Conservation (phyloP, 2,113 vertebrate genomes). For the Bagarius yarrelli region DNA sequence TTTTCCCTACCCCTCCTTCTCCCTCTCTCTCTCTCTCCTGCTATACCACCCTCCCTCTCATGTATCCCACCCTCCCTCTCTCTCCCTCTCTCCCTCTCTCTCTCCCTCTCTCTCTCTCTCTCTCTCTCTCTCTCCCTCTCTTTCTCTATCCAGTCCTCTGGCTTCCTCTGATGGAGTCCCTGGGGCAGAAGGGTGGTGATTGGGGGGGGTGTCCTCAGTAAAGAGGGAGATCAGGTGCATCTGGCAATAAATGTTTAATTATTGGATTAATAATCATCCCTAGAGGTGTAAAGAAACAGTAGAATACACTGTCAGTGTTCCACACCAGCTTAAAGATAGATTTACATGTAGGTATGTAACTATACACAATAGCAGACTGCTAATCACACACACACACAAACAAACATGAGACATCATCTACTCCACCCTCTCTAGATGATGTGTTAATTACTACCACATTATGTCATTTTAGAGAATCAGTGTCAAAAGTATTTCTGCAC, state of each 20-base stretch:
- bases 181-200: not conserved
- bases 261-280: constrained; percentile 86
- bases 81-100: constrained; percentile 10
- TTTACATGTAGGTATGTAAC: constrained; percentile 39
- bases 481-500: constrained; percentile 12
- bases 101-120: constrained; percentile 57
- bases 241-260: constrained; percentile 87
- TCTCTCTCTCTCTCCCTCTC: constrained; percentile 22
- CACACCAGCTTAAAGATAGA: constrained; percentile 26
- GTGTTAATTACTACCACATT: constrained; percentile 48
- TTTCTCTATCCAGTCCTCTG: constrained; percentile 40
- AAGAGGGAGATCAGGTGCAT: constrained; percentile 83
- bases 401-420: constrained; percentile 42
- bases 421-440: constrained; percentile 40
- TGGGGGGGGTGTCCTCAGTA: constrained; percentile 48
- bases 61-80: constrained; percentile 31
- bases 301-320: constrained; percentile 63
- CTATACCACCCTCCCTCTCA: constrained; percentile 46
- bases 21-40: constrained; percentile 65
- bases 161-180: constrained; percentile 61
- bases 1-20: constrained; percentile 66
- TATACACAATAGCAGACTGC: constrained; percentile 28
- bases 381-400: constrained; percentile 39
- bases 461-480: constrained; percentile 23
- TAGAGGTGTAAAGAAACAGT: constrained; percentile 59